A percentile compares a stretch with the other conserved stretches of the same genome.
phyloP scores from a whole-genome alignment of 1,140 invertebrate species.

The Drosophila jambulina region DNA sequence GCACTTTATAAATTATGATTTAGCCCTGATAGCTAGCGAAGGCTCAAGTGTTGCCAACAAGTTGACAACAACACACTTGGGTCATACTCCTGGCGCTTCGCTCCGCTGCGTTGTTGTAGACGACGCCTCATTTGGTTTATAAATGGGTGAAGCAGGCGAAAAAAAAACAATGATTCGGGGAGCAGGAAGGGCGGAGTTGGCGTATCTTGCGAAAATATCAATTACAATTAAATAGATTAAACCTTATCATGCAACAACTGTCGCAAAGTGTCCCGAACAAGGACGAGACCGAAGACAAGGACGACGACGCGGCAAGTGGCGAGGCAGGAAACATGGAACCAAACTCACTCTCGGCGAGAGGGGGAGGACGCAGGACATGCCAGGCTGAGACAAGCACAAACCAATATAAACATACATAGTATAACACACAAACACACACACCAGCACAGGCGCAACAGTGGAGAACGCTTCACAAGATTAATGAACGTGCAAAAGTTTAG shows the following conservation, averaged over 20 bases:
- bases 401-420: conserved; percentile 56
- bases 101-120: conserved; percentile 23
- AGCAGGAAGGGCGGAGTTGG: conserved; percentile 41
- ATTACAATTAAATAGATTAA: conserved; percentile 84
- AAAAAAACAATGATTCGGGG: conserved; percentile 22
- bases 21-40: conserved; percentile 34
- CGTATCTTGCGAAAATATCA: conserved; percentile 81
- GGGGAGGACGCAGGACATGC: conserved; percentile 30
- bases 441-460: conserved; percentile 55
- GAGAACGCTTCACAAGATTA: conserved; percentile 81
- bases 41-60: conserved; percentile 52
- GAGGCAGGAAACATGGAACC: conserved; percentile 59
- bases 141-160: conserved; percentile 55
- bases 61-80: conserved; percentile 36
- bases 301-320: conserved; percentile 25
- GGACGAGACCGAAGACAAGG: conserved; percentile 46
- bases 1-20: conserved; percentile 56
- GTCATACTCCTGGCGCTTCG: neutral
- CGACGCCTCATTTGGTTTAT: conserved; percentile 73
- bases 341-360: conserved; percentile 38
- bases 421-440: conserved; percentile 34
- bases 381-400: conserved; percentile 53
- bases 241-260: conserved; percentile 83
- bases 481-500: conserved; percentile 83
- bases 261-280: conserved; percentile 77